Base-by-base conservation (phyloP, 2,113 vertebrate genomes). In the Chamaetylas fuelleborni region DNA sequence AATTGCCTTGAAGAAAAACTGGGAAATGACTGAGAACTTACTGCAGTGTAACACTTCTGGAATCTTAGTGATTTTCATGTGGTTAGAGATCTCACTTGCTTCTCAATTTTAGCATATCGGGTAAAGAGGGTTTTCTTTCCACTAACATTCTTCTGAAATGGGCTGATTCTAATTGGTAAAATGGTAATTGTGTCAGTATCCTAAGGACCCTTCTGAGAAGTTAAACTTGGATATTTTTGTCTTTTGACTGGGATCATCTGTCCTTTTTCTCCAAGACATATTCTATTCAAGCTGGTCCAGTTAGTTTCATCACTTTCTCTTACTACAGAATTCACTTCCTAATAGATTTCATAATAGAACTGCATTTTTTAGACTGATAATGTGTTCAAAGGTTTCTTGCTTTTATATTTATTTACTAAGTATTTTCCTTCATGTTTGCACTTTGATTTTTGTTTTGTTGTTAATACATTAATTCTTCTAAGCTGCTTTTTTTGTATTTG, bases 101-200 rank as follows among this genome's bases (percentile, higher is more conserved):
- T 12, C 69, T 84, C 26, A 34, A 4, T 73, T 25, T 6, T 11
- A 12, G 16, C 14, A 4, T 7, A 26, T 36, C 6, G 34, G 29
- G 28, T 73, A 9, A 57, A 58, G 81, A 74, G 14, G 2, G 4
- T 24, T 87, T 92, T 67, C 42, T 78, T 64, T 64, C 38, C 19
- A 6, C 6, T 50, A 20, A 22, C 2, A 2, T 0, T 9, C 19
- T 60, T 53, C 45, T 70, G 38, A 66, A 94, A 38, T 1, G 1
- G 14, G 23, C 38, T 42, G 36, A 43, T 31, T 19, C 4, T 34
- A 45, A 25, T 5, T 28, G 12, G 38, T 73, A 16, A 58, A 80
- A 38, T 18, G 14, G 14, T 29, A 38, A 8, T 56, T 76, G 24
- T 64, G 58, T 43, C 1, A 5, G 24, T 62, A 23, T 61, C 11